Evolutionary conservation across 2,888 invertebrate species (phyloP).

Genomic region (Cheilosia impressa): DNA sequence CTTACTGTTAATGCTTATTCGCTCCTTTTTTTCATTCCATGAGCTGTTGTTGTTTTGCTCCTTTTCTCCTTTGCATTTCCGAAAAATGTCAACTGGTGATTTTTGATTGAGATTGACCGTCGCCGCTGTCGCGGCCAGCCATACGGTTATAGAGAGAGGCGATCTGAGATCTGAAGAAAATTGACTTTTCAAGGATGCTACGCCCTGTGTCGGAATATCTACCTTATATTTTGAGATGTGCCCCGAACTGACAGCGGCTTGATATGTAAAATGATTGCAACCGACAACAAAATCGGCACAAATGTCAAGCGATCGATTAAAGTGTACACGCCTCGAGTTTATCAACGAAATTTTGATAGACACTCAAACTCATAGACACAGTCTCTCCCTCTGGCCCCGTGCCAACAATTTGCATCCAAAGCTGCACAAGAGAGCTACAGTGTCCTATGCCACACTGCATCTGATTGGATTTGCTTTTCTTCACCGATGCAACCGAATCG

Average conservation of each 20-base stretch:
- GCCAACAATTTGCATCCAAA: constrained; percentile 42
- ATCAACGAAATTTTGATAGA: constrained; percentile 13
- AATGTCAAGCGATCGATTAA: constrained; percentile 39
- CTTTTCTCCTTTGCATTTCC: constrained; percentile 71
- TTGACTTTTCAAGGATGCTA: constrained; percentile 51
- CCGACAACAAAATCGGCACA: constrained; percentile 22
- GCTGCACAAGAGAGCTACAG: constrained; percentile 3
- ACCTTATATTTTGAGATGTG: constrained; percentile 30
- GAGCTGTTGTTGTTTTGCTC: background rate
- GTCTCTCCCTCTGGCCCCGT: background rate
- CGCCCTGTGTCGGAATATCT: constrained; percentile 4
- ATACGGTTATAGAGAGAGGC: background rate
- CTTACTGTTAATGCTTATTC: constrained; percentile 74
- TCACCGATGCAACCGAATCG: constrained; percentile 77
- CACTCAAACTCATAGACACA: constrained; percentile 41
- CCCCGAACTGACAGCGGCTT: constrained; percentile 37
- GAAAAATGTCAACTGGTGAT: constrained; percentile 74
- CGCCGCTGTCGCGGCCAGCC: constrained; percentile 33
- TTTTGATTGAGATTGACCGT: constrained; percentile 75
- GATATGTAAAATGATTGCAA: constrained; percentile 67
- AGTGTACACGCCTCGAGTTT: constrained; percentile 12
- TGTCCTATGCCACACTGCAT: constrained; percentile 37
- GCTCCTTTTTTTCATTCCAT: constrained; percentile 22
- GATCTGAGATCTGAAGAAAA: constrained; percentile 16
- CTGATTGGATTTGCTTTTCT: constrained; percentile 48